phyloP scores from a whole-genome alignment of 2,888 invertebrate species.

The Cactoblastis cactorum region DNA sequence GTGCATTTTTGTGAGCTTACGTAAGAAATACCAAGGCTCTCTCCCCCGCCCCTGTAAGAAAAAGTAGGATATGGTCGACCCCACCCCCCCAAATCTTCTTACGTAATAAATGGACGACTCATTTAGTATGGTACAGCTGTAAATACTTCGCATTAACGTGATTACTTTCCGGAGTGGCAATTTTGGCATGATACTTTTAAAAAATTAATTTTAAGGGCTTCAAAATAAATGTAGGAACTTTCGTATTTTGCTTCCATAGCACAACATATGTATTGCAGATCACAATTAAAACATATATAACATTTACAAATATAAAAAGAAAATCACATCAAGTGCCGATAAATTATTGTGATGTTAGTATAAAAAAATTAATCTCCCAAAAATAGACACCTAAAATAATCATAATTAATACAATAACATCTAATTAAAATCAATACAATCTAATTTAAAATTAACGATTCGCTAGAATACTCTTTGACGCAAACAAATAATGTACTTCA shows the following conservation, averaged over 20 bases:
- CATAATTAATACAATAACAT: conserved; percentile 32
- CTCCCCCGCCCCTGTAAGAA: too few species aligned
- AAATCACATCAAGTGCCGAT: conserved; percentile 43
- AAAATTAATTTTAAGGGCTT: neutral
- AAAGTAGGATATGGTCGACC: too few species aligned
- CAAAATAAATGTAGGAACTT: conserved; percentile 8
- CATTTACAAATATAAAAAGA: conserved; percentile 33
- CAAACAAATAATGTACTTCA: conserved; percentile 7
- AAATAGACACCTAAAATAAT: conserved; percentile 48
- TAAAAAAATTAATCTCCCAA: conserved; percentile 31
- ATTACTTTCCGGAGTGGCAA: neutral
- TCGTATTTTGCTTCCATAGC: conserved; percentile 4
- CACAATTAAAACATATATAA: conserved; percentile 31
- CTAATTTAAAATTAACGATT: conserved; percentile 37
- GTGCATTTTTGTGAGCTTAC: too few species aligned
- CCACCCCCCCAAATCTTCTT: too few species aligned
- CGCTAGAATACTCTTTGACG: conserved; percentile 42
- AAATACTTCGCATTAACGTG: too few species aligned
- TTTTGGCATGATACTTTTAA: neutral
- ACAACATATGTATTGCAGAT: conserved; percentile 23
- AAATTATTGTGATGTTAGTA: conserved; percentile 41
- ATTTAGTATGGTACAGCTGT: too few species aligned
- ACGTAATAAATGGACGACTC: too few species aligned
- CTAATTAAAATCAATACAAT: too few species aligned
- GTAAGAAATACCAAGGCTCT: too few species aligned